These are phyloP conservation scores for Scomber scombrus DNA, from an alignment of 2,113 vertebrate species.

Conservation along the genomic window DNA sequence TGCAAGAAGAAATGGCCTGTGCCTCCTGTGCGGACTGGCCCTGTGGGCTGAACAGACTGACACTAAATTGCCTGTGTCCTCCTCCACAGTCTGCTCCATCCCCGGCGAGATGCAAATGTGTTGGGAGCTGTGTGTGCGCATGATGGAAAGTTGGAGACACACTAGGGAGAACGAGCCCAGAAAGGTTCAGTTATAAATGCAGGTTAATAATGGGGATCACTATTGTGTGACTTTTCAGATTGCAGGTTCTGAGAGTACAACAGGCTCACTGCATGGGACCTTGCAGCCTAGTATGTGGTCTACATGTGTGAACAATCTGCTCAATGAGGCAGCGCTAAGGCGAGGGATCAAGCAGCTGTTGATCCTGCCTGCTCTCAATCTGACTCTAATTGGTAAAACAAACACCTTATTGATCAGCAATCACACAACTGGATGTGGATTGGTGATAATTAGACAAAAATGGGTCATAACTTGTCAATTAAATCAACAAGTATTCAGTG, in stretches of 20 bases:
- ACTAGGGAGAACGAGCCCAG: not conserved
- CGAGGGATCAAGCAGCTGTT: constrained; percentile 10
- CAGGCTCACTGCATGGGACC: constrained; percentile 25
- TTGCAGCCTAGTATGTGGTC: constrained; percentile 16
- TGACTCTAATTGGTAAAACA: constrained; percentile 18
- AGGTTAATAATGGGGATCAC: constrained; percentile 7
- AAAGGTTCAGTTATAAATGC: constrained; percentile 10
- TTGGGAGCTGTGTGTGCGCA: not conserved
- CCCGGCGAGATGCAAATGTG: constrained; percentile 36
- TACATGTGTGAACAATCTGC: not conserved
- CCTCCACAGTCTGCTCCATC: constrained; percentile 61
- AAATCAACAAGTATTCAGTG: constrained; percentile 18
- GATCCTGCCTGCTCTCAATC: constrained; percentile 13
- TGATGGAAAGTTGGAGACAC: not conserved
- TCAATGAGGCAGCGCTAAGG: not conserved
- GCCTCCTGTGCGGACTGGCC: constrained; percentile 54
- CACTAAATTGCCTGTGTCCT: constrained; percentile 71
- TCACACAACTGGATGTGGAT: constrained; percentile 14
- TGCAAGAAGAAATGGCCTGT: constrained; percentile 50
- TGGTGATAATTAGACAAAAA: constrained; percentile 5
- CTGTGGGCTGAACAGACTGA: constrained; percentile 71
- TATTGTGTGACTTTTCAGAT: not conserved
- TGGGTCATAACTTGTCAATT: constrained; percentile 17
- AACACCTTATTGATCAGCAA: constrained; percentile 34
- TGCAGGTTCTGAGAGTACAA: constrained; percentile 3